Base-by-base conservation (phyloP, 2,797 vertebrate species). In the Nannoperca australis region DNA sequence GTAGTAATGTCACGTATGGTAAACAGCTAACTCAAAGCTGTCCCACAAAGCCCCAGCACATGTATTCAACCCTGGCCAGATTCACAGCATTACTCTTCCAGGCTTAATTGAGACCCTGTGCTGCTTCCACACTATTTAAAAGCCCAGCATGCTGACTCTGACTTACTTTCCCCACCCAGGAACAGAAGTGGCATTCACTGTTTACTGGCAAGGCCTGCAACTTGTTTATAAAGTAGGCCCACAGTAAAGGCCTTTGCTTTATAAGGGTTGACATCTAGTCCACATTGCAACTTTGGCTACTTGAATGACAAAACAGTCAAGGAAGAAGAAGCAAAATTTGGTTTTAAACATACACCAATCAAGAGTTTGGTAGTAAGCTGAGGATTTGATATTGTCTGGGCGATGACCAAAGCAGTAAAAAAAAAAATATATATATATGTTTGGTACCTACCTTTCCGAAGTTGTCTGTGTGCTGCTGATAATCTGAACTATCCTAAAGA, bases 401-500 rank as follows among this genome's bases (percentile, higher is more conserved):
- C 9, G 38, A 47, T 47, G 14, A 59, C 4, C 2, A n/a, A 70
- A 42, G 58, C 1, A 18, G 27, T 7, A 45, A 70, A 84, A 59
- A 0, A 15, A 24, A 11, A 27, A 1, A 27, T 27, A 27, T 27
- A 27, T 27, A 27, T 50, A 68, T 47, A 22, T 42, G 30, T 74
- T 59, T 82, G 51, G 70, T 0, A 81, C 88, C 78, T 93, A 99
- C 98, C 96, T 97, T 99, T 90, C 98, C 98, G 88, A 99, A 98
- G 93, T 97, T 99, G 93, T 99, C 97, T 45, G 96, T 97, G 81
- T 99, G 98, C 76, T 97, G 96, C 89, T 97, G 97, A 92, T 98
- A 99, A 91, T 99, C 96, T 55, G 97, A 96, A 81, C 96, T 96
- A 91, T 96, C 97, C 98, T 99, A 81, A 76, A 85, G 74, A 90